Evolutionary conservation across 2,888 invertebrate species (phyloP).

Genomic region (Cerastoderma edule): DNA sequence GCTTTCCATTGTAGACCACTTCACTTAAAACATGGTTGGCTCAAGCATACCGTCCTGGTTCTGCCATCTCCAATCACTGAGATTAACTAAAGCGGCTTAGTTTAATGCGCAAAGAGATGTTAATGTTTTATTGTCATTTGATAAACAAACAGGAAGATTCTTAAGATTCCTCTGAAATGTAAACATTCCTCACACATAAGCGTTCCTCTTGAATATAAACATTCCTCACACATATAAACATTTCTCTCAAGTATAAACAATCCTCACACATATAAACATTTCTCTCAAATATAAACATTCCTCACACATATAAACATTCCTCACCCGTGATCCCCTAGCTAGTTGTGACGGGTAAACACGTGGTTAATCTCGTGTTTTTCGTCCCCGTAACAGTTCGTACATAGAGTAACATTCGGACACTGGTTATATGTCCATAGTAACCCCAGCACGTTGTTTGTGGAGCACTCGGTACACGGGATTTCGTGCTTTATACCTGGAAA

Average conservation of each 20-base stretch:
- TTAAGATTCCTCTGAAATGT: no score
- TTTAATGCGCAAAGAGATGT: not conserved
- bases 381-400: conserved; percentile 44
- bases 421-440: conserved; percentile 41
- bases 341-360: conserved; percentile 38
- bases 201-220: no score
- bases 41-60: conserved; percentile 90
- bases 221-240: no score
- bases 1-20: no score
- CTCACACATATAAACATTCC: no score
- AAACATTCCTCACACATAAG: no score
- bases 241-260: no score
- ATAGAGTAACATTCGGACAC: conserved; percentile 37
- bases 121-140: not conserved
- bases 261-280: no score
- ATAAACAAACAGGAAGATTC: not conserved
- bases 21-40: no score
- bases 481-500: conserved; percentile 72
- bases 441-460: conserved; percentile 33
- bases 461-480: conserved; percentile 32
- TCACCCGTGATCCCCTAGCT: conserved; percentile 35
- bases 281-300: no score
- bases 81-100: not conserved
- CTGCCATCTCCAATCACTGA: conserved; percentile 92
- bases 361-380: conserved; percentile 46